Conservation (phyloP, 2,888 invertebrate species). For the Eulithis prunata region DNA sequence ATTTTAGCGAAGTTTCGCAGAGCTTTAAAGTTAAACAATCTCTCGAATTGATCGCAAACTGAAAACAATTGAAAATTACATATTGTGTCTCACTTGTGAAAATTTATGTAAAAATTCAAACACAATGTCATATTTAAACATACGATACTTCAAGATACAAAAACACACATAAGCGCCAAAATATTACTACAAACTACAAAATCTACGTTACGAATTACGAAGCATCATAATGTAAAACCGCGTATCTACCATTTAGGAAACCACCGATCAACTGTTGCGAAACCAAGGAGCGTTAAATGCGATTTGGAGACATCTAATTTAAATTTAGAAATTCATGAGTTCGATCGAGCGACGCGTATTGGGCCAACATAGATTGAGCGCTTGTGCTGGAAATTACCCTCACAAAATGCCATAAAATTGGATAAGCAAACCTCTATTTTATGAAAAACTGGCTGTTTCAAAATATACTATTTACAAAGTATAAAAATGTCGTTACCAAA, state of each 20-base stretch:
- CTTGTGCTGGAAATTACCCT: conserved; percentile 40
- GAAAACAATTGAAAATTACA: no score
- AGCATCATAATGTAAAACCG: background rate
- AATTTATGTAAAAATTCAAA: no score
- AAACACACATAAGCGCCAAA: no score
- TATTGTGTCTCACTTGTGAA: no score
- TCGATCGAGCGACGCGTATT: conserved; percentile 56
- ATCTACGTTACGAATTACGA: background rate
- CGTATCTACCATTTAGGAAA: conserved; percentile 18
- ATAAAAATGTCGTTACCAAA: no score
- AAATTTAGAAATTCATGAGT: conserved; percentile 66
- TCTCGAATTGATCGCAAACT: background rate
- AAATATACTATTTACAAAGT: background rate
- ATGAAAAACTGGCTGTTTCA: background rate
- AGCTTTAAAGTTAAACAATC: conserved; percentile 6
- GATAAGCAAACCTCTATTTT: background rate
- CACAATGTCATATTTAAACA: no score
- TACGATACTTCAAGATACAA: no score
- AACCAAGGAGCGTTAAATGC: conserved; percentile 62
- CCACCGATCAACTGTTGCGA: conserved; percentile 56
- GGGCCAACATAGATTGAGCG: conserved; percentile 35
- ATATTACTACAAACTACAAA: background rate
- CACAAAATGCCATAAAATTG: conserved; percentile 29
- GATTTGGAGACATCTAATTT: conserved; percentile 68
- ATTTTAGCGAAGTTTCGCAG: conserved; percentile 20